Evolutionary conservation across 1,140 invertebrate species (phyloP), one percentile per base, ranked within the genome.

Genomic region (Drosophila littoralis): DNA sequence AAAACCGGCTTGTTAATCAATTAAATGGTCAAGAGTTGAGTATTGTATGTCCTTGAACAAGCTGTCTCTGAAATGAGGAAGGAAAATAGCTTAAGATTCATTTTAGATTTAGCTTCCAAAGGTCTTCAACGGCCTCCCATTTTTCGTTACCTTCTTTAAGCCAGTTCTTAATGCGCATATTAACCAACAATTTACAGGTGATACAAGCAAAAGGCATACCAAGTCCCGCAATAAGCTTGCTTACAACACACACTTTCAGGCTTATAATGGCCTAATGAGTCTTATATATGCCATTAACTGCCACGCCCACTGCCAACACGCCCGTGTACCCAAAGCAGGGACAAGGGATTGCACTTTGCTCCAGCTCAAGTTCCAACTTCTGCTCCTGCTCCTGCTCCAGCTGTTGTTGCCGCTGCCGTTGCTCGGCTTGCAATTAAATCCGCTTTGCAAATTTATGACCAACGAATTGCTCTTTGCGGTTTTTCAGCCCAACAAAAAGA

Each of bases 401-500:
- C 32, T 46, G 7, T 13, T 17, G 12, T n/a, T 43, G 12, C 22
- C n/a, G 22, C 12, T 40, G 42, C 40, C 50, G 36, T 45, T 64
- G 51, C 61, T 75, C 40, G 46, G 61, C 45, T 68, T 61, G 74
- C 77, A 79, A 77, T 79, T 79, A 77, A 79, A 77, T 72, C 77
- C 74, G 63, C 68, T 64, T 77, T 76, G 68, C 48, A 79, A 79
- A 79, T 79, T 79, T 79, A 79, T 79, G 77, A 67, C 74, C 77
- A 77, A 77, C 77, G 76, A 79, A 79, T 79, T 77, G 74, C 74
- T 79, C 77, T 79, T 79, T 79, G 77, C 63, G 74, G 74, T 72
- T 79, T 60, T 59, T 32, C 65, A 67, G 40, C 35, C 45, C 67
- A 71, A 57, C 54, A 51, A 63, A 76, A 66, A 52, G 52, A 63